A percentile compares a stretch with the other conserved stretches of the same genome.
These are phyloP conservation scores for Heliconius hermathena DNA, from an alignment of 1,140 invertebrate genomes.

Conservation along the genomic window DNA sequence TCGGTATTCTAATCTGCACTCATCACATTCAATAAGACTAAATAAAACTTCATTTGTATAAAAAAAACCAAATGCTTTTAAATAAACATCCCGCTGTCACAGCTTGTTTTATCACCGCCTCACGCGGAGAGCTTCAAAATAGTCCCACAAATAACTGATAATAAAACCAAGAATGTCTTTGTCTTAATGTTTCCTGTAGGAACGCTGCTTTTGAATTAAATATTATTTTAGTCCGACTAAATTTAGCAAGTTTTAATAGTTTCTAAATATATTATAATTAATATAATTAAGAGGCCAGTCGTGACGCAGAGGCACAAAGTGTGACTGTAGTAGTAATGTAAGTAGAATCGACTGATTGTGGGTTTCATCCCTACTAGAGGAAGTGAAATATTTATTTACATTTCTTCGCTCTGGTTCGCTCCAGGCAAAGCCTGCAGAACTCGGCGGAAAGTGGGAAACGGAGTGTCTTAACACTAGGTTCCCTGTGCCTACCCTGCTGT, in stretches of 20 bases:
- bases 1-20: not conserved
- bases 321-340: too few species aligned
- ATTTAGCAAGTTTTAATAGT: not conserved
- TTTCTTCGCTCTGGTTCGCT: too few species aligned
- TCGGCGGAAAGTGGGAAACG: too few species aligned
- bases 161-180: conserved; percentile 37
- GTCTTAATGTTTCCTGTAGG: conserved; percentile 37
- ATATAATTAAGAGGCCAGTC: not conserved
- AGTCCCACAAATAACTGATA: conserved; percentile 30
- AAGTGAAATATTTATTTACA: too few species aligned
- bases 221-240: conserved; percentile 10
- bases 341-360: too few species aligned
- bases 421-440: too few species aligned
- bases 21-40: not conserved
- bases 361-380: too few species aligned
- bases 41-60: not conserved
- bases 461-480: too few species aligned
- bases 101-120: conserved; percentile 11
- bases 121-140: conserved; percentile 10
- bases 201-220: conserved; percentile 14
- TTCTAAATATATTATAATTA: not conserved
- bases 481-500: too few species aligned
- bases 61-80: not conserved
- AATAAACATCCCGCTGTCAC: not conserved
- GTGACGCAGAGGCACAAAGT: too few species aligned